Base-by-base conservation (phyloP, 2,113 vertebrate genomes). In the Perca schrenkii region DNA sequence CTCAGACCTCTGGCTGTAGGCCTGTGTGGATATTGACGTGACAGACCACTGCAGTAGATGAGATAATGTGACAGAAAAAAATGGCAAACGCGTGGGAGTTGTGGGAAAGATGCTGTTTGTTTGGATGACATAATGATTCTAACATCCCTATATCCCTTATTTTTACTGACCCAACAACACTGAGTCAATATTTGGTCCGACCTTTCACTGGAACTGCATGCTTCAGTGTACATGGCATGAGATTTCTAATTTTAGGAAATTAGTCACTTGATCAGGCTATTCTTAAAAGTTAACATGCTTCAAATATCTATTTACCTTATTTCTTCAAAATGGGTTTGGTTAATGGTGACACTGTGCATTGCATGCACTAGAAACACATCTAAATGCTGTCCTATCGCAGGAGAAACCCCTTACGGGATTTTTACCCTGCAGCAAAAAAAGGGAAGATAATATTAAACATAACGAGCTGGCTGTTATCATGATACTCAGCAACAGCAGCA, bases 31-130 rank as follows among this genome's bases (percentile, higher is more conserved):
- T 36, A 28, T 31, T 50, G 11, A 34, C 56, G 49, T n/a, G 4
- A 17, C 12, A 22, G 14, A 46, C 40, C 70, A 15, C 14, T 66
- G 25, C 25, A 47, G 5, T 0, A 31, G 12, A 63, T 14, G 67
- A 64, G 49, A 72, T 64, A 57, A 72, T 65, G 14, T 80, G 40
- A 72, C 6, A 4, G 17, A 3, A 7, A n/a, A 16, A 16, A 56
- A 52, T 34, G 31, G 0, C 6, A 67, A 43, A 61, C 12, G 34
- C 34, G 36, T 22, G 46, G 50, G 34, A 22, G 57, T 36, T 76
- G 74, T 83, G 74, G 80, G 80, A 65, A 58, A 57, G 21, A 43
- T 50, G 25, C 21, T 61, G 62, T 61, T 84, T 73, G 74, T 84
- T 82, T 62, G 74, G 13, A 54, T 81, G 17, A 75, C 68, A 65